Evolutionary conservation across 2,888 invertebrate species (phyloP).

Genomic region (Nesidiocoris tenuis): DNA sequence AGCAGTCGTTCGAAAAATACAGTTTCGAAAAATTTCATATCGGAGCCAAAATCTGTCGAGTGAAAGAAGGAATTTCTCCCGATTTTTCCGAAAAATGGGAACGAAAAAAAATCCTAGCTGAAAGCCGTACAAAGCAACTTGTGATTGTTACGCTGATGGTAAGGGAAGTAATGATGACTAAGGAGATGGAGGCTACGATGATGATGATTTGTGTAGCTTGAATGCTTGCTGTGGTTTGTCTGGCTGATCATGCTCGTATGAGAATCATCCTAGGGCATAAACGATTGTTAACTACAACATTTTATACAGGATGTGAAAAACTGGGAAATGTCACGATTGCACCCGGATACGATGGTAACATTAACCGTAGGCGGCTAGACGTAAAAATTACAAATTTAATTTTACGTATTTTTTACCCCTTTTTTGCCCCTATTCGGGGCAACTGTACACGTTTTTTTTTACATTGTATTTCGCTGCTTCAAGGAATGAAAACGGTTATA

Average conservation of each 20-base stretch:
- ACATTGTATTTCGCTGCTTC: too few relatives aligned
- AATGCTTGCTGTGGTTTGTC: constrained; percentile 41
- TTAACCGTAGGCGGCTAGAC: too few relatives aligned
- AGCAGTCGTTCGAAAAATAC: not conserved
- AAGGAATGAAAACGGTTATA: too few relatives aligned
- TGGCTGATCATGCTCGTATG: constrained; percentile 39
- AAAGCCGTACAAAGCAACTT: constrained; percentile 30
- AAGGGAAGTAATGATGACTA: constrained; percentile 14
- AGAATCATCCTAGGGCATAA: constrained; percentile 10
- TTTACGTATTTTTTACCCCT: too few relatives aligned
- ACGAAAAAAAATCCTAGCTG: not conserved
- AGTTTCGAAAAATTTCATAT: not conserved
- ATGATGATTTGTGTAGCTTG: constrained; percentile 35
- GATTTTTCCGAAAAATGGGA: not conserved
- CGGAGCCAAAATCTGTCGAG: too few relatives aligned
- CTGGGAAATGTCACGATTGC: too few relatives aligned
- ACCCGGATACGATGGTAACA: too few relatives aligned
- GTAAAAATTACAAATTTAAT: too few relatives aligned
- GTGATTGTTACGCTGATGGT: constrained; percentile 28
- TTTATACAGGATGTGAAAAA: too few relatives aligned
- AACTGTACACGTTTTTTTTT: too few relatives aligned
- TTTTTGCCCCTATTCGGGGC: too few relatives aligned
- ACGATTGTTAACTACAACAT: not conserved
- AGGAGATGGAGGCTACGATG: constrained; percentile 25
- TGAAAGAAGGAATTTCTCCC: too few relatives aligned